phyloP scores from a whole-genome alignment of 2,797 vertebrate species.

The Xiphorhynchus erythropygius region DNA sequence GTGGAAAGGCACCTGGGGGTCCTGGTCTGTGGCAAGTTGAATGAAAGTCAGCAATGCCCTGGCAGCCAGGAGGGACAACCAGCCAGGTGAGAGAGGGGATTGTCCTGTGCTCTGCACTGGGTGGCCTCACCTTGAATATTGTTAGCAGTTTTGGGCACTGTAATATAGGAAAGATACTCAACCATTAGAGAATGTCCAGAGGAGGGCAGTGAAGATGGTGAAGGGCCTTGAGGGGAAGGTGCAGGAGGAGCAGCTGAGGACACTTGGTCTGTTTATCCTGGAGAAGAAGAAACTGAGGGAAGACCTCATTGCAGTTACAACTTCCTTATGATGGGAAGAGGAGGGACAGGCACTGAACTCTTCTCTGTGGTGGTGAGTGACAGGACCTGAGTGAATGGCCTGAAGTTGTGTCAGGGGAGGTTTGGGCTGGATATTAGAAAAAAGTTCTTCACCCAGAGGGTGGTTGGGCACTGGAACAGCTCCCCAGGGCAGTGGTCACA shows the following conservation, averaged over 20 bases:
- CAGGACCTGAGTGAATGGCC: background rate
- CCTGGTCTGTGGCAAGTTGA: background rate
- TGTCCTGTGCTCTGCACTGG: background rate
- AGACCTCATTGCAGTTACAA: background rate
- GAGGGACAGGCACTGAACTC: background rate
- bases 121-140: fast-evolving
- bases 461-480: background rate
- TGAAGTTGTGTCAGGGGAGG: background rate
- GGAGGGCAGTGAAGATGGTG: background rate
- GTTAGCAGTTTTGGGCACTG: fast-evolving
- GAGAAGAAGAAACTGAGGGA: background rate
- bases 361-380: background rate
- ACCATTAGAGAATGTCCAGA: background rate
- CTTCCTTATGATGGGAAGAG: background rate
- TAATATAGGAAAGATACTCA: background rate
- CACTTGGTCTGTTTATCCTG: background rate
- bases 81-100: fast-evolving
- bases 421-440: background rate
- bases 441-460: background rate
- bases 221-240: background rate
- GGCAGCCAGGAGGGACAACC: background rate
- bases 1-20: background rate
- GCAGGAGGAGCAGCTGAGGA: fast-evolving
- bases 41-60: background rate
- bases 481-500: background rate